A percentile compares a stretch with the other conserved stretches of the same genome.
These are phyloP conservation scores for Drosophila mojavensis DNA, from an alignment of 1,140 invertebrate genomes.

Conservation along the genomic window DNA sequence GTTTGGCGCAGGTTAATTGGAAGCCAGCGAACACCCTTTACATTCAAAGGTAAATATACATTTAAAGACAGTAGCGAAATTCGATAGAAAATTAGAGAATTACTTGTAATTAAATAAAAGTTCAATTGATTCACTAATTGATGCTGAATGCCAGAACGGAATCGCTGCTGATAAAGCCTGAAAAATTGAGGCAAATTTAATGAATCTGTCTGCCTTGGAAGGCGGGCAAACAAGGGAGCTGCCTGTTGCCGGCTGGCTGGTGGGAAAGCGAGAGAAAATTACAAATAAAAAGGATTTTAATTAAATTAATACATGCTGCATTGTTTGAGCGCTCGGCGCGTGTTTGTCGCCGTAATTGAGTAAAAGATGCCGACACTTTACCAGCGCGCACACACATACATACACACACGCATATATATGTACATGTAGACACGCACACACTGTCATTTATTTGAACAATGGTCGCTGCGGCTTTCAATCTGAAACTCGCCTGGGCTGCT, in stretches of 20 bases:
- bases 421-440: constrained; percentile 21
- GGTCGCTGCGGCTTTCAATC: constrained; percentile 66
- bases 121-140: not conserved
- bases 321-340: constrained; percentile 48
- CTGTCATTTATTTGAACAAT: constrained; percentile 49
- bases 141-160: not conserved
- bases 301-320: constrained; percentile 78
- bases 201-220: not conserved
- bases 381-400: constrained; percentile 25
- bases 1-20: constrained; percentile 32
- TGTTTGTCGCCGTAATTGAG: constrained; percentile 72
- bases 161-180: not conserved
- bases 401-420: constrained; percentile 8
- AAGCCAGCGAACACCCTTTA: constrained; percentile 2
- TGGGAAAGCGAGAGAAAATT: constrained; percentile 41
- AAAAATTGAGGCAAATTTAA: constrained; percentile 25
- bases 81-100: not conserved
- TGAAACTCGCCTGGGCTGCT: constrained; percentile 50
- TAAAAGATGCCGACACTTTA: constrained; percentile 76
- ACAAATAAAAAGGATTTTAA: constrained; percentile 76
- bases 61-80: too few relatives aligned
- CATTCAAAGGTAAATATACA: not conserved
- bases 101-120: not conserved
- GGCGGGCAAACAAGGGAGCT: not conserved
- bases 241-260: constrained; percentile 32